phyloP scores from a whole-genome alignment of 2,113 vertebrate genomes.

The rabbit (Oryctolagus cuniculus) region DNA sequence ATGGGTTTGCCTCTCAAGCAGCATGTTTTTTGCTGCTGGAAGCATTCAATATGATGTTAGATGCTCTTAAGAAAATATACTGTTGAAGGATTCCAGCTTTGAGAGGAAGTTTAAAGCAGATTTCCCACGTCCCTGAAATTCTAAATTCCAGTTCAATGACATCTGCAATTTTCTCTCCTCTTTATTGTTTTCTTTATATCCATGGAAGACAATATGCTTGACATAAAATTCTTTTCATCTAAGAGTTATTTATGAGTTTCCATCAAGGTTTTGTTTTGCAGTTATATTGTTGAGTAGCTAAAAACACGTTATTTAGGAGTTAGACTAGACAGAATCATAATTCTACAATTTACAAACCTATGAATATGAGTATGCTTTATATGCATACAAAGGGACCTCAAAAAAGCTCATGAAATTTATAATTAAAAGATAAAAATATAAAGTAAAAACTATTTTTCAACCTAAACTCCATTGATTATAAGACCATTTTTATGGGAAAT shows the following conservation, averaged over 20 bases:
- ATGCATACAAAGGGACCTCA: no score
- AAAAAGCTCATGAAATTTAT: no score
- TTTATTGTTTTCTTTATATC: neutral
- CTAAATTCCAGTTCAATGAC: neutral
- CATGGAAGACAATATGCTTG: neutral
- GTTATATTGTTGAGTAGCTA: neutral
- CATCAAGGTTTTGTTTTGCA: neutral
- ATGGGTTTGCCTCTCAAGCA: neutral
- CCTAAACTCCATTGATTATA: no score
- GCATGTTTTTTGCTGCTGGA: neutral
- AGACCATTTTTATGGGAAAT: no score
- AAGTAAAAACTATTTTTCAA: no score
- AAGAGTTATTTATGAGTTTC: neutral
- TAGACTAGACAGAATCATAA: neutral
- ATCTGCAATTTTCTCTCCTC: neutral
- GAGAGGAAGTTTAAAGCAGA: neutral
- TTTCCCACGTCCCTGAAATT: neutral
- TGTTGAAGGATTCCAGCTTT: neutral
- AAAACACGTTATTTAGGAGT: neutral
- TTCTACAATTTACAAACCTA: neutral
- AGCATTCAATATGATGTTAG: neutral
- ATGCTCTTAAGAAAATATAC: neutral
- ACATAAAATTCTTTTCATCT: neutral
- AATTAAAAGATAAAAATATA: no score
- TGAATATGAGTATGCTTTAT: neutral